Conservation (phyloP, 2,888 invertebrate species). For the Seira musarum region DNA sequence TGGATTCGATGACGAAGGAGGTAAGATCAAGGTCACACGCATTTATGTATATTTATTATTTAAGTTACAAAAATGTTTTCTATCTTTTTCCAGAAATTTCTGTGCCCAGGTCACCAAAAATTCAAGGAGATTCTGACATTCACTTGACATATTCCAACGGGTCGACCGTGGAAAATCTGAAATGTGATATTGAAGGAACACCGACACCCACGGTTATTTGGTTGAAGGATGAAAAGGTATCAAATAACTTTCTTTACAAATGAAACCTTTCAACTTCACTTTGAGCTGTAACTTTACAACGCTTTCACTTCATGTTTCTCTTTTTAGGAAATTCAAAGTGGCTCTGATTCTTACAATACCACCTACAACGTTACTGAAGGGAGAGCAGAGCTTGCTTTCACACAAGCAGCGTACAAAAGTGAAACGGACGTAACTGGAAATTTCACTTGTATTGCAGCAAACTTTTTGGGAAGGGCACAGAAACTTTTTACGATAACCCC, state of each 20-base stretch:
- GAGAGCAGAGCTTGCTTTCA: conserved; percentile 41
- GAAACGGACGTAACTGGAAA: conserved; percentile 50
- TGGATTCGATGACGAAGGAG: conserved; percentile 52
- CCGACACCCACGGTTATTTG: conserved; percentile 66
- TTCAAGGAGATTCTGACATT: conserved; percentile 49
- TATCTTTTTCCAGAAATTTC: conserved; percentile 51
- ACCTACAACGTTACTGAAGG: conserved; percentile 47
- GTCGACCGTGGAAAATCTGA: conserved; percentile 33
- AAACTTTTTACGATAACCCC: conserved; percentile 45
- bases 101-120: conserved; percentile 64
- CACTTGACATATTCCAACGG: conserved; percentile 29
- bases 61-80: too few species aligned
- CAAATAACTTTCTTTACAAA: neutral
- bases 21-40: conserved; percentile 10
- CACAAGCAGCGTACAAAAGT: conserved; percentile 25
- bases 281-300: too few species aligned
- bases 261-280: neutral
- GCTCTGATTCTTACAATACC: conserved; percentile 32
- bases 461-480: conserved; percentile 64
- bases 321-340: conserved; percentile 26
- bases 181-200: conserved; percentile 61
- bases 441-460: conserved; percentile 67
- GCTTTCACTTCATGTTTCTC: too few species aligned
- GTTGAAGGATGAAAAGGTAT: conserved; percentile 62
- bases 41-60: too few species aligned